These are phyloP conservation scores for Myxocyprinus asiaticus DNA, from an alignment of 2,113 vertebrate genomes.

Conservation along the genomic window DNA sequence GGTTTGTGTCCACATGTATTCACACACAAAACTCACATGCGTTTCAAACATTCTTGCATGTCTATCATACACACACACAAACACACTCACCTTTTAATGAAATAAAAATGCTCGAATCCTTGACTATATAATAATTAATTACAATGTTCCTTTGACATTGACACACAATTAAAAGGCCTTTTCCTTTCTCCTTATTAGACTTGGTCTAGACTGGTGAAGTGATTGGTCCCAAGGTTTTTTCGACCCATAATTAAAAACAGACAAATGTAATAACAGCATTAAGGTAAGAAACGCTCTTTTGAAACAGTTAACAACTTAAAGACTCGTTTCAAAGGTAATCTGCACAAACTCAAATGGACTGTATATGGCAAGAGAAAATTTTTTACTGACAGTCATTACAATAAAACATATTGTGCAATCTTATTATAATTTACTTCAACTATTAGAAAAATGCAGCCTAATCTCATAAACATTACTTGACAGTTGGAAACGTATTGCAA, in stretches of 20 bases:
- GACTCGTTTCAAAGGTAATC: conserved; percentile 40
- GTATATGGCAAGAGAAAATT: too few species aligned
- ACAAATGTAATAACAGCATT: conserved; percentile 47
- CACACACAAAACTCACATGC: not conserved
- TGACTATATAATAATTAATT: conserved; percentile 38
- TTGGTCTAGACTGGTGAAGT: conserved; percentile 41
- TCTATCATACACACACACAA: not conserved
- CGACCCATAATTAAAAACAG: conserved; percentile 49
- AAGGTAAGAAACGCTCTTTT: conserved; percentile 44
- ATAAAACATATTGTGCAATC: too few species aligned
- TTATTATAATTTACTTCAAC: too few species aligned
- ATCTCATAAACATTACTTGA: too few species aligned
- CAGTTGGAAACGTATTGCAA: too few species aligned
- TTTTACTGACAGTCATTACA: too few species aligned
- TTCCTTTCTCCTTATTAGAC: conserved; percentile 46
- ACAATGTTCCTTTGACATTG: conserved; percentile 43
- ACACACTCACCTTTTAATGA: conserved; percentile 15
- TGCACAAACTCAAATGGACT: not conserved
- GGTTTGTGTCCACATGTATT: not conserved
- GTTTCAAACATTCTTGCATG: not conserved
- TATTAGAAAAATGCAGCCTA: too few species aligned
- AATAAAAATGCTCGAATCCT: conserved; percentile 20
- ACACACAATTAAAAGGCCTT: conserved; percentile 49
- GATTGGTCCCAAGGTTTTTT: conserved; percentile 44
- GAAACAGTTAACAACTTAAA: conserved; percentile 49